phyloP scores from a whole-genome alignment of 1,140 invertebrate species.

The Drosophila lini region DNA sequence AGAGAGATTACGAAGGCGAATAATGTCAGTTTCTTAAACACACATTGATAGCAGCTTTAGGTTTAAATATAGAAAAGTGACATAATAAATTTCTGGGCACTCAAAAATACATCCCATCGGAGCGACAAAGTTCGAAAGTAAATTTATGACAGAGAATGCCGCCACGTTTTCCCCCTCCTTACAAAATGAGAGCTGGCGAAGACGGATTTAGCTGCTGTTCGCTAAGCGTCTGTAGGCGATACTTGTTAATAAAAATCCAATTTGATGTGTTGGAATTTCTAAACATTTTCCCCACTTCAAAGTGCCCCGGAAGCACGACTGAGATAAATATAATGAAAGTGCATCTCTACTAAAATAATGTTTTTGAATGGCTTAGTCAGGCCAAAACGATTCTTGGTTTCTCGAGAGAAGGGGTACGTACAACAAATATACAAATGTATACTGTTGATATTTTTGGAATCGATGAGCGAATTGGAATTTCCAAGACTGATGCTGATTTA shows the following conservation, averaged over 20 bases:
- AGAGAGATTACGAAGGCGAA: slow-evolving; percentile 30
- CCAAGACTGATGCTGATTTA: not conserved
- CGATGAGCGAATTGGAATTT: slow-evolving; percentile 10
- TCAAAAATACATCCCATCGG: slow-evolving; percentile 10
- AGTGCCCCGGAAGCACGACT: slow-evolving; percentile 5
- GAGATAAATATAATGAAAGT: slow-evolving; percentile 4
- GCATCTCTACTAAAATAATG: slow-evolving; percentile 12
- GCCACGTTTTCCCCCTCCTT: not conserved
- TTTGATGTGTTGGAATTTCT: slow-evolving; percentile 10
- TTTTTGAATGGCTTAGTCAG: not conserved
- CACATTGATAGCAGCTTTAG: slow-evolving; percentile 5
- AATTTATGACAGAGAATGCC: slow-evolving; percentile 48
- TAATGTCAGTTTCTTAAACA: slow-evolving; percentile 32
- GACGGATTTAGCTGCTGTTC: slow-evolving; percentile 10
- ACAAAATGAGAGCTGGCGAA: slow-evolving; percentile 6
- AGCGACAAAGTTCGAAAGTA: slow-evolving; percentile 53
- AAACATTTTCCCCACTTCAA: slow-evolving; percentile 1
- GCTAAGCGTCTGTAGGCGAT: slow-evolving; percentile 4
- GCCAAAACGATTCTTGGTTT: not conserved
- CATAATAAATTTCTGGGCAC: slow-evolving; percentile 49
- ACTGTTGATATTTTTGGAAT: slow-evolving; percentile 18
- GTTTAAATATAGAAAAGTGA: slow-evolving; percentile 59
- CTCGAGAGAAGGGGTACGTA: not conserved
- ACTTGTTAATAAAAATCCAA: slow-evolving; percentile 31
- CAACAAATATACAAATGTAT: slow-evolving; percentile 1